Percentiles rank a stretch among this genome's conserved stretches.
Conservation (phyloP, 2,888 invertebrate genomes). For the Watsonalla cultraria region DNA sequence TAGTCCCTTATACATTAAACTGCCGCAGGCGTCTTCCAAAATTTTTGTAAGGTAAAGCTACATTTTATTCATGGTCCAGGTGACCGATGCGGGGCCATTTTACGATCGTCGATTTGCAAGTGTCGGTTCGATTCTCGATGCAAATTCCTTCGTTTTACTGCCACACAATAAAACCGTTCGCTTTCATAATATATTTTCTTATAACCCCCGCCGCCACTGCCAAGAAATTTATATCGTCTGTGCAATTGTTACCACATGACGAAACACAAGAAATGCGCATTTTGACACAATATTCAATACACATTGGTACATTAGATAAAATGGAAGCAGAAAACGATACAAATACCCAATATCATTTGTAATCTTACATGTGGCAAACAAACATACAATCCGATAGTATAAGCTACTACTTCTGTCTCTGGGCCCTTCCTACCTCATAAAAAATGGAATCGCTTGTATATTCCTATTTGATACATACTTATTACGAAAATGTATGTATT, state of each 20-base stretch:
- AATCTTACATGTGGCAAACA: too few relatives aligned
- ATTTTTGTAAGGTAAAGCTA: constrained; percentile 8
- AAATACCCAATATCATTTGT: too few relatives aligned
- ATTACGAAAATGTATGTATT: too few relatives aligned
- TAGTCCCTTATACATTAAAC: constrained; percentile 31
- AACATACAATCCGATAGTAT: too few relatives aligned
- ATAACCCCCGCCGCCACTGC: constrained; percentile 33
- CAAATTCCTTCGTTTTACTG: constrained; percentile 61
- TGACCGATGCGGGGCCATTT: constrained; percentile 58
- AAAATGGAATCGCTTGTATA: too few relatives aligned
- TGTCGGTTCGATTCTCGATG: constrained; percentile 61
- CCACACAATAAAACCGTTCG: constrained; percentile 55
- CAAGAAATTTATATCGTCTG: constrained; percentile 42
- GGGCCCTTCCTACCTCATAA: too few relatives aligned
- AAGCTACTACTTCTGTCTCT: too few relatives aligned
- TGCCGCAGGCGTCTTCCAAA: constrained; percentile 20
- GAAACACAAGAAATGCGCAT: constrained; percentile 10
- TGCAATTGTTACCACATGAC: constrained; percentile 48
- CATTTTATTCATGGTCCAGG: constrained; percentile 60
- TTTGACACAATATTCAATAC: neutral
- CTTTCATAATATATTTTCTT: constrained; percentile 58
- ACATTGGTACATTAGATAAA: constrained; percentile 1
- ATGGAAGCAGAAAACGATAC: too few relatives aligned
- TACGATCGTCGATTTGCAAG: constrained; percentile 67
- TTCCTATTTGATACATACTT: too few relatives aligned